Conservation (phyloP, 2,113 vertebrate species). For the Muntiacus reevesi region DNA sequence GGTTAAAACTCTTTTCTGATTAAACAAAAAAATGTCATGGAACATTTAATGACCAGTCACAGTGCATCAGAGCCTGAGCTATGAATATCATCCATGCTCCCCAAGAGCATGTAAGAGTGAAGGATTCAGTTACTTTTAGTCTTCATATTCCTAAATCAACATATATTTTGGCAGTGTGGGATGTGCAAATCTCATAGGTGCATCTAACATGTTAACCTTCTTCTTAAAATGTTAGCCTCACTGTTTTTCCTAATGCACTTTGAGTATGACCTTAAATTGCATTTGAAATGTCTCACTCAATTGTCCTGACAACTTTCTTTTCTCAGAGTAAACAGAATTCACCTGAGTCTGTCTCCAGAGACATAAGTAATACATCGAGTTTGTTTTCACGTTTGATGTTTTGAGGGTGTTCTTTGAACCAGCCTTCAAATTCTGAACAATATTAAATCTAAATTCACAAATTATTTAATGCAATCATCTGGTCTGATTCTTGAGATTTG, state of each 20-base stretch:
- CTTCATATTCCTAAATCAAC: not conserved
- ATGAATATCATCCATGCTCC: not conserved
- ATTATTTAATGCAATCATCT: not conserved
- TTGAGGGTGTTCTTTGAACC: not conserved
- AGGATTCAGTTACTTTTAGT: not conserved
- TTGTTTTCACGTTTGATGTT: not conserved
- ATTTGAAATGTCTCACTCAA: conserved; percentile 24
- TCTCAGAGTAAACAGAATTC: conserved; percentile 38
- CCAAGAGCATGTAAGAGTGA: not conserved
- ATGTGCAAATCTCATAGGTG: conserved; percentile 12
- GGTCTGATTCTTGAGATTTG: not conserved
- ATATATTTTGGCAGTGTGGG: not conserved
- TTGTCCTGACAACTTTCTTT: conserved; percentile 43
- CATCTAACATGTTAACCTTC: conserved; percentile 28
- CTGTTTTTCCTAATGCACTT: conserved; percentile 18
- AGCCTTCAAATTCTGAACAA: not conserved
- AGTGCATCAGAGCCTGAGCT: not conserved
- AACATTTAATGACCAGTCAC: conserved; percentile 54
- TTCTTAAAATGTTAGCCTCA: not conserved
- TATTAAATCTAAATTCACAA: not conserved
- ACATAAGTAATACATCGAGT: too few relatives aligned
- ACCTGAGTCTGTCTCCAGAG: not conserved
- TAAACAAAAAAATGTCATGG: conserved; percentile 46
- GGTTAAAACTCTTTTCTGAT: conserved; percentile 21
- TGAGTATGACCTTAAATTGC: conserved; percentile 20